Evolutionary conservation across 2,113 vertebrate genomes (phyloP).

Genomic region (Platichthys stellatus): DNA sequence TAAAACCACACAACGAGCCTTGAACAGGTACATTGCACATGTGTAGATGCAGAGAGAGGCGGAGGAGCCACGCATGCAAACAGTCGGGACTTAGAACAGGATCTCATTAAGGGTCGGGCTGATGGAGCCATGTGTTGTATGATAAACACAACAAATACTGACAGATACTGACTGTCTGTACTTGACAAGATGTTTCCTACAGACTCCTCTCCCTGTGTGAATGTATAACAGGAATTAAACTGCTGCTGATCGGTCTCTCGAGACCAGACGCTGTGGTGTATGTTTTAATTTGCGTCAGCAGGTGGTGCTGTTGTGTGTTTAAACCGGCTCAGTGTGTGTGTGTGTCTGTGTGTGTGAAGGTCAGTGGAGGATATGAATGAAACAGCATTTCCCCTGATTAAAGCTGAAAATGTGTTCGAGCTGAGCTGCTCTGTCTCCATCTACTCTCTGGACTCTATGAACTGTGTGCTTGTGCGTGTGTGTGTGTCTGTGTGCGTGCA

Average conservation of each 20-base stretch:
- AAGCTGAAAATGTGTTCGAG: slow-evolving; percentile 6
- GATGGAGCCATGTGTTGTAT: too few species aligned
- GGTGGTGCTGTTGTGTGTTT: slow-evolving; percentile 36
- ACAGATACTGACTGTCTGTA: too few species aligned
- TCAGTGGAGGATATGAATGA: slow-evolving; percentile 19
- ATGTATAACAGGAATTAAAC: not conserved
- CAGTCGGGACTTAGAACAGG: not conserved
- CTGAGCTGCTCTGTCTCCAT: not conserved
- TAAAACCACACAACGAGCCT: slow-evolving; percentile 91
- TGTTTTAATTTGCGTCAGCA: slow-evolving; percentile 37
- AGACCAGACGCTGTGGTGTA: not conserved
- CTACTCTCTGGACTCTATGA: slow-evolving; percentile 1
- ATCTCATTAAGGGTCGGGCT: not conserved
- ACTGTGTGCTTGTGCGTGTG: not conserved
- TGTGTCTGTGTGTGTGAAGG: not conserved
- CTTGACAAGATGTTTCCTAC: too few species aligned
- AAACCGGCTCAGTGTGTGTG: not conserved
- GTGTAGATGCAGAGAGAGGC: slow-evolving; percentile 20
- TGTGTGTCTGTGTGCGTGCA: not conserved
- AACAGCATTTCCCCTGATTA: slow-evolving; percentile 22
- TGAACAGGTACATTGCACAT: slow-evolving; percentile 83
- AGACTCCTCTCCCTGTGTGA: not conserved
- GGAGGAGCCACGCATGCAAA: slow-evolving; percentile 57
- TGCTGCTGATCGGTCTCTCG: not conserved
- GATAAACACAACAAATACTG: too few species aligned